These are phyloP conservation scores for Adrianichthys oophorus DNA, from an alignment of 2,797 vertebrate genomes.

Conservation along the genomic window DNA sequence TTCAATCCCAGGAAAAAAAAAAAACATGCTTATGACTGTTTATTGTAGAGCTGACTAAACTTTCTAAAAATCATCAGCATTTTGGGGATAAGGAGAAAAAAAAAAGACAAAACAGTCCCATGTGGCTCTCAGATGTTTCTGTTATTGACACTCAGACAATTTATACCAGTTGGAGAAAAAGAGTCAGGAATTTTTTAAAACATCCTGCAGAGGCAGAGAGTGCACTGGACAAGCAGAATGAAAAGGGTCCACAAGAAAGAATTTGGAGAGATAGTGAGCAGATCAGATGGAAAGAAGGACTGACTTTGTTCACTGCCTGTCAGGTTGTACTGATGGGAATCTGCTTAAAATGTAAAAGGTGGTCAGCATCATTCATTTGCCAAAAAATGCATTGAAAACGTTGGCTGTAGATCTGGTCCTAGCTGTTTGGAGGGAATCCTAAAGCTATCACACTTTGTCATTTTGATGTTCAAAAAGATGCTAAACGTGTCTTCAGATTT, in stretches of 20 bases:
- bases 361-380: conserved; percentile 54
- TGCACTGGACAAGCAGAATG: conserved; percentile 25
- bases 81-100: conserved; percentile 1
- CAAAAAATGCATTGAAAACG: conserved; percentile 60
- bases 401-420: conserved; percentile 25
- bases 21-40: conserved; percentile 11
- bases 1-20: conserved; percentile 30
- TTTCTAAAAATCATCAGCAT: too few species aligned
- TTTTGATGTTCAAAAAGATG: conserved; percentile 33
- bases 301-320: conserved; percentile 41
- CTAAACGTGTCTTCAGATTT: neutral
- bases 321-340: conserved; percentile 44
- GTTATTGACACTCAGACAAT: conserved; percentile 52
- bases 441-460: conserved; percentile 20
- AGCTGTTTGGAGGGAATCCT: conserved; percentile 38
- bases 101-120: conserved; percentile 40
- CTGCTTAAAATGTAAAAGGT: conserved; percentile 45
- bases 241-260: conserved; percentile 25
- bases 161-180: conserved; percentile 42
- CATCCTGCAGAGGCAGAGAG: conserved; percentile 22
- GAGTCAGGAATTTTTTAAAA: conserved; percentile 29
- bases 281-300: conserved; percentile 36
- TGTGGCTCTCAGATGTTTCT: conserved; percentile 67
- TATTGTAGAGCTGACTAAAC: too few species aligned
- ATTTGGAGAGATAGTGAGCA: conserved; percentile 34